Evolutionary conservation across 2,113 vertebrate species (phyloP), one percentile per base, ranked within the genome.

Genomic region (Lipophrys pholis): DNA sequence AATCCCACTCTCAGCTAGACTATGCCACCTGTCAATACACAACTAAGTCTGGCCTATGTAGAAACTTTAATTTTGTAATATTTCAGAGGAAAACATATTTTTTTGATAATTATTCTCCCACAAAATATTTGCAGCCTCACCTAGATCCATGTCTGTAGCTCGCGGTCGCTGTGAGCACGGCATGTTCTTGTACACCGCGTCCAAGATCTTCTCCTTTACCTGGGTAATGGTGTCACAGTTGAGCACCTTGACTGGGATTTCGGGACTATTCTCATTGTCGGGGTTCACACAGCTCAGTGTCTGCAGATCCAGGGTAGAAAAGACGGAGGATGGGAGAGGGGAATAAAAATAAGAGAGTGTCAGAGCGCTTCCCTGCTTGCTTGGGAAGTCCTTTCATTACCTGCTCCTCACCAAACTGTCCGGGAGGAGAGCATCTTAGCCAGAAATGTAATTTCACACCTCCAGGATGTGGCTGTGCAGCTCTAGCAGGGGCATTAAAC

Each of bases 211-310:
- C 92, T 98, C 97, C 86, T 98, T 98, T 69, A 96, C 96, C 36
- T 98, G 97, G 1, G 95, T 97, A 86, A 98, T 94, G 83, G 96
- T 97, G 87, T 98, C 97, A 12, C 97, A 98, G 93, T 98, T 97
- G 21, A 98, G 87, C 83, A 95, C 97, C 87, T 98, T 98, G 83
- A 98, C 96, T 0, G 95, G 96, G 91, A 97, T 96, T 90, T 98
- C 96, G 0, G 96, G 96, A 51, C 96, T 98, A 89, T 98, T 98
- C 92, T 98, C 96, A 0, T 96, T 98, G 90, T 98, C 97, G 0
- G 97, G 96, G 87, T 96, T 98, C 87, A 98, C 96, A 0, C 97
- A 98, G 91, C 96, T 96, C 58, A 98, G 94, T 68, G 96, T 97
- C 97, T 98, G 73, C 45, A 41, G 73, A 48, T 30, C 21, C 21